Evolutionary conservation across 2,113 vertebrate species (phyloP).

Genomic region (Felis chaus): DNA sequence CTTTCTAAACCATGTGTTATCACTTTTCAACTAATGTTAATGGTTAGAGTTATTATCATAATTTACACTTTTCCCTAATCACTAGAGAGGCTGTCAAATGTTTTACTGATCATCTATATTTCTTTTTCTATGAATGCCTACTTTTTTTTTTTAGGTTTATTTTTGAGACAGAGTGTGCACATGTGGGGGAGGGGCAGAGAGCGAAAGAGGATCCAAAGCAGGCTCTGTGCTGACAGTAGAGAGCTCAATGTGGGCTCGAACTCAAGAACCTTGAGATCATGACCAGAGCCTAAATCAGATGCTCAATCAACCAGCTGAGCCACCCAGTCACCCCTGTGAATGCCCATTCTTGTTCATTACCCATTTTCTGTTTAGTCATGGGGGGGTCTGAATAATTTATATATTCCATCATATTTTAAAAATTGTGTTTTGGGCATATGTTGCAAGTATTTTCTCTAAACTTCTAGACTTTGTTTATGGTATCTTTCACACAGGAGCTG

Average conservation of each 20-base stretch:
- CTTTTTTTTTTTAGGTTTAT: background rate
- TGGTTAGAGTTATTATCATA: background rate
- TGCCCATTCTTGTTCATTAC: background rate
- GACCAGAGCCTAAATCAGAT: no score
- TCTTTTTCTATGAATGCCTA: background rate
- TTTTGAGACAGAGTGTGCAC: no score
- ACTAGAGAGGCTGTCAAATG: background rate
- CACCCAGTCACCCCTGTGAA: background rate
- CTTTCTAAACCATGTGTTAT: background rate
- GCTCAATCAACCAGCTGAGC: no score
- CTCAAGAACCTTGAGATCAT: no score
- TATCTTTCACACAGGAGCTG: background rate
- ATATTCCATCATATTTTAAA: background rate
- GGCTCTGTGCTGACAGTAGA: no score
- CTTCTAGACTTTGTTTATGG: background rate
- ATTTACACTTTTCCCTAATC: background rate
- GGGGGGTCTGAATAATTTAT: background rate
- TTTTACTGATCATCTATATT: background rate
- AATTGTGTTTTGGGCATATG: background rate
- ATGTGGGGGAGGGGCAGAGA: no score
- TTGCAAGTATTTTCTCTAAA: constrained; percentile 19
- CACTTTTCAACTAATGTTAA: constrained; percentile 14
- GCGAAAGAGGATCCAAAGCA: no score
- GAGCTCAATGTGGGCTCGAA: no score
- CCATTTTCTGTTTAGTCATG: background rate